Percentiles rank a stretch among this genome's conserved stretches.
Evolutionary conservation across 2,888 invertebrate genomes (phyloP).

Genomic region (Lasioglossum malachurum): DNA sequence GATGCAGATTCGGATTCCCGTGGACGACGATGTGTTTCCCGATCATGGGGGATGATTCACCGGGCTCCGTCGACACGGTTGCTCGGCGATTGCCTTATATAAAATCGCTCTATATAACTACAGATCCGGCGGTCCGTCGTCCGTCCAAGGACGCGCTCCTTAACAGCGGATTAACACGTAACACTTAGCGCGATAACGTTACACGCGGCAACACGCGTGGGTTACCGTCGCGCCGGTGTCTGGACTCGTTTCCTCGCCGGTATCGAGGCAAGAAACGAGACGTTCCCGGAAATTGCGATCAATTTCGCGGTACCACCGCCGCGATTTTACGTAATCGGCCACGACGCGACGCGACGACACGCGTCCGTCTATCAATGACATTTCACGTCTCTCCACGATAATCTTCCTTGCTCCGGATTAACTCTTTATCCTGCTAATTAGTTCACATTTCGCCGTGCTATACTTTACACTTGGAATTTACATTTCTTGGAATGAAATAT

Average conservation of each 20-base stretch:
- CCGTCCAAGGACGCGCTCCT: conserved; percentile 66
- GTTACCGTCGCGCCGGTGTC: conserved; percentile 51
- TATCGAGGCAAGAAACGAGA: conserved; percentile 51
- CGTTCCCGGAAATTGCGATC: conserved; percentile 66
- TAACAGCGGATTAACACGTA: conserved; percentile 67
- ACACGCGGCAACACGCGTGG: conserved; percentile 61
- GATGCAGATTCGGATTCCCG: background rate
- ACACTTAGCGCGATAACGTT: conserved; percentile 68
- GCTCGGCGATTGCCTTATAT: conserved; percentile 50
- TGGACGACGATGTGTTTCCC: background rate
- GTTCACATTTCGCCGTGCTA: background rate
- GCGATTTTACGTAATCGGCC: conserved; percentile 27
- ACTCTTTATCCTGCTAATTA: background rate
- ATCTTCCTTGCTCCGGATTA: background rate
- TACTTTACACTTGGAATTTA: too few relatives aligned
- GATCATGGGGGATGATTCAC: conserved; percentile 24
- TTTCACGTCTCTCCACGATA: background rate
- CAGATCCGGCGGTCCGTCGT: conserved; percentile 38
- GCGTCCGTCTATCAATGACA: conserved; percentile 42
- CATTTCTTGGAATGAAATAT: too few relatives aligned
- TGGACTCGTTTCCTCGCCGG: conserved; percentile 44
- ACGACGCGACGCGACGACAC: background rate
- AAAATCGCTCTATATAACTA: conserved; percentile 59
- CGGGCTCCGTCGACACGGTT: conserved; percentile 11
- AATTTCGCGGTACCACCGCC: conserved; percentile 50